Percentiles rank a stretch among this genome's conserved stretches.
Evolutionary conservation across 2,888 invertebrate genomes (phyloP).

Genomic region (Metalampra italica): DNA sequence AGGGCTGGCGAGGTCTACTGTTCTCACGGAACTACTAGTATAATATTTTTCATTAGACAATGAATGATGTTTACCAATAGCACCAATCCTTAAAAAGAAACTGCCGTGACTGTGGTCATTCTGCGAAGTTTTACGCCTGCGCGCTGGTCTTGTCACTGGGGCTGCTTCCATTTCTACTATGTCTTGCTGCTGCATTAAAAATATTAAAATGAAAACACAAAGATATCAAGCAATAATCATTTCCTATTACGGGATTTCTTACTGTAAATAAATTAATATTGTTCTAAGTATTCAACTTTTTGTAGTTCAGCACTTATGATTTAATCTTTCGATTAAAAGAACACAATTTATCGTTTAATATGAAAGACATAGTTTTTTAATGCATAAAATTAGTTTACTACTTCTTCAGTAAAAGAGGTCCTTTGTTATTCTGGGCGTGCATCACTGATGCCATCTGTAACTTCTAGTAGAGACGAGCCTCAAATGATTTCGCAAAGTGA

Average conservation of each 20-base stretch:
- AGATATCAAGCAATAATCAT: background rate
- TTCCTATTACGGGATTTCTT: too few species aligned
- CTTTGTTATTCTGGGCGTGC: constrained; percentile 8
- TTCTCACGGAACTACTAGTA: too few species aligned
- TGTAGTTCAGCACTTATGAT: too few species aligned
- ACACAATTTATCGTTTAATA: too few species aligned
- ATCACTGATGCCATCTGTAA: constrained; percentile 5
- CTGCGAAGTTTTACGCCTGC: constrained; percentile 92
- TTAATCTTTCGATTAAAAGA: too few species aligned
- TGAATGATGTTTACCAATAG: constrained; percentile 84
- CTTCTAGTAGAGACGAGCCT: background rate
- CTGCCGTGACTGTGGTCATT: constrained; percentile 95
- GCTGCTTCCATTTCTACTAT: constrained; percentile 84
- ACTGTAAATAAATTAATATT: too few species aligned
- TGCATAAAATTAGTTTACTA: constrained; percentile 11
- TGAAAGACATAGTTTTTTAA: too few species aligned
- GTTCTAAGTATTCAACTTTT: too few species aligned
- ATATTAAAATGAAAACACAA: constrained; percentile 14
- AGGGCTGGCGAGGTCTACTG: too few species aligned
- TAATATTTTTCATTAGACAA: background rate
- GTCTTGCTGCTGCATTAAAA: constrained; percentile 74
- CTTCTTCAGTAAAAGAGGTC: background rate
- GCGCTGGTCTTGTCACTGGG: constrained; percentile 79
- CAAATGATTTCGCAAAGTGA: constrained; percentile 7
- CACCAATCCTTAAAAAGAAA: constrained; percentile 94